phyloP scores from a whole-genome alignment of 2,797 vertebrate species.

The Alca torda region DNA sequence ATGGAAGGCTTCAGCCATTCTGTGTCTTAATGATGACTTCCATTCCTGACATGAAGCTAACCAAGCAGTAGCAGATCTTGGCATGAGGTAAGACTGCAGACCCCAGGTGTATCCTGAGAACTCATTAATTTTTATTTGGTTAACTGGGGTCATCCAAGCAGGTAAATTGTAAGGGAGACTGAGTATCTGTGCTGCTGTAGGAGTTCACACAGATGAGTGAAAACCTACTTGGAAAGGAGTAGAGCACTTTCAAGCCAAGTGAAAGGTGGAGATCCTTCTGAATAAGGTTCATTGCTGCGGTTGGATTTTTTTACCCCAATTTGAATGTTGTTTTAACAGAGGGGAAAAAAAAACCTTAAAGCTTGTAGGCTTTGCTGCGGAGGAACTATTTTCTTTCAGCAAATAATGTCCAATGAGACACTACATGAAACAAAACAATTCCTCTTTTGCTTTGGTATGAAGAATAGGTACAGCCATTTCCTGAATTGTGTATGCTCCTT shows the following conservation, averaged over 20 bases:
- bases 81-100: background rate
- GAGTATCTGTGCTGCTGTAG: background rate
- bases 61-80: background rate
- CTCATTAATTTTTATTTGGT: background rate
- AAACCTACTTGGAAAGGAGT: background rate
- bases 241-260: background rate
- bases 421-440: background rate
- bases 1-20: background rate
- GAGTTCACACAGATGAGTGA: background rate
- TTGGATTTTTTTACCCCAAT: background rate
- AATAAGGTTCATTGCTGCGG: background rate
- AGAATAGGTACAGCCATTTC: background rate
- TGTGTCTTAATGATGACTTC: background rate
- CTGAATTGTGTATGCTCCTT: background rate
- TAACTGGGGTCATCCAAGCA: background rate
- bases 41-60: background rate
- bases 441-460: background rate
- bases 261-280: background rate
- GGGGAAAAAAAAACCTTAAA: background rate
- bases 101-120: background rate
- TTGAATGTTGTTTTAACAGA: background rate
- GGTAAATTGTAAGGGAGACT: background rate
- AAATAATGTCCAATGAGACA: background rate
- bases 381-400: background rate
- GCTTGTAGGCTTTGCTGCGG: background rate